phyloP scores from a whole-genome alignment of 2,888 invertebrate species.

The Pollenia amentaria region DNA sequence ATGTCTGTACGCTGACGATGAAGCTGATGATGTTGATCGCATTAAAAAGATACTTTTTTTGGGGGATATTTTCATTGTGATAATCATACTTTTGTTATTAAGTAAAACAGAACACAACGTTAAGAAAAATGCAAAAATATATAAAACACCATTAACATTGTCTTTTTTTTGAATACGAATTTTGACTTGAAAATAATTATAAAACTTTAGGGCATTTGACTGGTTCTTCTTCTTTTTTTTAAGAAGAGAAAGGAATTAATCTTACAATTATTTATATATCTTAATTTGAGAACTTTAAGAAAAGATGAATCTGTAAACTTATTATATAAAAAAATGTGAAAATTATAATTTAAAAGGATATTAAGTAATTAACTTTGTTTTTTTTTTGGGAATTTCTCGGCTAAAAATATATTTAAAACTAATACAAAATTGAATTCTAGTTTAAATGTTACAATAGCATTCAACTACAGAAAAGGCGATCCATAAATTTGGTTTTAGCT shows the following conservation, averaged over 20 bases:
- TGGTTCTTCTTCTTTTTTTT: slow-evolving; percentile 9
- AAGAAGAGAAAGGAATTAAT: slow-evolving; percentile 12
- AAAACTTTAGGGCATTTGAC: slow-evolving; percentile 73
- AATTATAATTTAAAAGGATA: too few species aligned
- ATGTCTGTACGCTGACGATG: slow-evolving; percentile 53
- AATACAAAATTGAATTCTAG: too few species aligned
- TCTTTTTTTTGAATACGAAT: slow-evolving; percentile 61
- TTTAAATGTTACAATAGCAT: too few species aligned
- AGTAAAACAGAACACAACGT: slow-evolving; percentile 25
- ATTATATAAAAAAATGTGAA: background rate
- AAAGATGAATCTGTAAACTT: slow-evolving; percentile 9
- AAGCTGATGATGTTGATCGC: slow-evolving; percentile 72
- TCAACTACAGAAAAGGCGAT: too few species aligned
- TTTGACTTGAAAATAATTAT: slow-evolving; percentile 80
- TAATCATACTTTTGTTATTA: slow-evolving; percentile 64
- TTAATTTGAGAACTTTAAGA: slow-evolving; percentile 19
- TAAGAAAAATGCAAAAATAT: slow-evolving; percentile 9
- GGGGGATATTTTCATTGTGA: slow-evolving; percentile 58
- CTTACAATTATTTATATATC: slow-evolving; percentile 3
- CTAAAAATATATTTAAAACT: too few species aligned
- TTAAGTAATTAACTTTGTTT: too few species aligned
- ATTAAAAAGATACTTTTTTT: slow-evolving; percentile 69
- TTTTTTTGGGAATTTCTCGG: too few species aligned
- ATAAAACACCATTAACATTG: slow-evolving; percentile 76
- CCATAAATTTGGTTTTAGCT: too few species aligned